Conservation (phyloP, 2,797 vertebrate genomes). For the Cyprinodon diabolis region DNA sequence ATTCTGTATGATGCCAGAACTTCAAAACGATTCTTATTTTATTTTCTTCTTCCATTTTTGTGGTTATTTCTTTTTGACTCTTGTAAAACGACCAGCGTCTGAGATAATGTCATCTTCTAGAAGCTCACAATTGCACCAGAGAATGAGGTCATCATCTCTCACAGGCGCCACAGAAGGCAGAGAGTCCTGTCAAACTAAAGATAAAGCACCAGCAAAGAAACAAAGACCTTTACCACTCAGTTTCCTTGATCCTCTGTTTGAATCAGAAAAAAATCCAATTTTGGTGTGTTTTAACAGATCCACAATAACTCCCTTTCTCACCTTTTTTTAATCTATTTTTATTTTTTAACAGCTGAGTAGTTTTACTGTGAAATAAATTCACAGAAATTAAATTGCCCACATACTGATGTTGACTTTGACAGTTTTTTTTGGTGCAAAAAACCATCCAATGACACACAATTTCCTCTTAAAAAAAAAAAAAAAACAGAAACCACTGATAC, state of each 20-base stretch:
- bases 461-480: neutral
- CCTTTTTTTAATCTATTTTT: neutral
- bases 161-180: conserved; percentile 55
- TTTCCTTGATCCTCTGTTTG: conserved; percentile 1
- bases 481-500: neutral
- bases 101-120: conserved; percentile 29
- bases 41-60: conserved; percentile 1
- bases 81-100: conserved; percentile 12
- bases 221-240: conserved; percentile 29
- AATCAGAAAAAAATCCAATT: neutral
- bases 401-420: neutral
- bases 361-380: neutral
- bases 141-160: conserved; percentile 66
- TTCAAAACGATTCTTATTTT: neutral
- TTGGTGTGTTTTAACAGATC: conserved; percentile 12
- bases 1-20: neutral
- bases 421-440: neutral
- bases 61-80: conserved; percentile 3
- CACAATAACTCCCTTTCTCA: neutral
- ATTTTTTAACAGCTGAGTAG: neutral
- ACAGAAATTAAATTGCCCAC: neutral
- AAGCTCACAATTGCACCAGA: conserved; percentile 44
- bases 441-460: neutral
- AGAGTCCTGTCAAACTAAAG: conserved; percentile 55
- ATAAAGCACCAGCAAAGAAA: conserved; percentile 52